Evolutionary conservation across 1,140 invertebrate genomes (phyloP).

Genomic region (Leptinotarsa lineolata): DNA sequence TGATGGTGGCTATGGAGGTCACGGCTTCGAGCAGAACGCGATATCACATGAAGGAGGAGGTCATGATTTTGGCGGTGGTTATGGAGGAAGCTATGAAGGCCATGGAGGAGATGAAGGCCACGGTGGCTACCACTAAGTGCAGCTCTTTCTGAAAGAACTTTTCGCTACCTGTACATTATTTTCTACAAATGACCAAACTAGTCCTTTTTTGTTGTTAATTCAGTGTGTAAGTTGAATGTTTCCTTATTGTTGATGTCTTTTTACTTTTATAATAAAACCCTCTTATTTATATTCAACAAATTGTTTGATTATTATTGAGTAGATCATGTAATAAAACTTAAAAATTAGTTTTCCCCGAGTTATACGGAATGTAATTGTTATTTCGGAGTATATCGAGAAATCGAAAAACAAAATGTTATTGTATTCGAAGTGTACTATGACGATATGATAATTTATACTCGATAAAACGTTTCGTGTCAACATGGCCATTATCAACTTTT

Average conservation of each 20-base stretch:
- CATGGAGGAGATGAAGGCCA: conserved; percentile 40
- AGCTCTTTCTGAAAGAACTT: conserved; percentile 26
- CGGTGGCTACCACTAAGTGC: conserved; percentile 45
- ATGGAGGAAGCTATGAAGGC: conserved; percentile 31
- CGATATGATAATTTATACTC: no score
- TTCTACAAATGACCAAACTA: conserved; percentile 41
- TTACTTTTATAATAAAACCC: conserved; percentile 42
- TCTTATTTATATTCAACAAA: conserved; percentile 5
- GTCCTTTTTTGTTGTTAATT: conserved; percentile 38
- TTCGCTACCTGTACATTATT: conserved; percentile 29
- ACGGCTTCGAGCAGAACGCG: conserved; percentile 35
- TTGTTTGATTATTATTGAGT: background rate
- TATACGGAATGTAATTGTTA: no score
- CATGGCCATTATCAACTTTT: no score
- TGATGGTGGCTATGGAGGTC: conserved; percentile 25
- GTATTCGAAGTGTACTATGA: no score
- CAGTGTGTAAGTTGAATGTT: conserved; percentile 41
- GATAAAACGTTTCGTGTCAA: no score
- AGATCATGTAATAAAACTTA: no score
- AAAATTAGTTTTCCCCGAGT: no score
- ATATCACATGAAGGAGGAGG: conserved; percentile 34
- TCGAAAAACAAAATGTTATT: no score
- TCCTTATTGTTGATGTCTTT: conserved; percentile 34
- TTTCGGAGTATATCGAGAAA: no score
- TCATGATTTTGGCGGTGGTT: conserved; percentile 40